Evolutionary conservation across 2,113 vertebrate species (phyloP).

Genomic region (Myiopsitta monachus): DNA sequence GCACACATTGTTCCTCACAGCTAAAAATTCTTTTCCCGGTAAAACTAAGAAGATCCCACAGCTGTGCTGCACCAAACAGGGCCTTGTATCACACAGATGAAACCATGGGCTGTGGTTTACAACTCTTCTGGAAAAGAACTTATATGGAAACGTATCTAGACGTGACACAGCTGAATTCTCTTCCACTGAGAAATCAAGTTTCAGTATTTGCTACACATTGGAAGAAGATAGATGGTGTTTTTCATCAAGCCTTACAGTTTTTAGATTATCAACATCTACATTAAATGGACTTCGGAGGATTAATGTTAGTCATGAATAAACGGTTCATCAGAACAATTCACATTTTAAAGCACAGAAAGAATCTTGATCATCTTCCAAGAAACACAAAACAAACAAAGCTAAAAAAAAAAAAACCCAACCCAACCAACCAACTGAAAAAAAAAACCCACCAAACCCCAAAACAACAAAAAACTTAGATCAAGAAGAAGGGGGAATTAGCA

Average conservation of each 20-base stretch:
- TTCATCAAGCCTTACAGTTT: neutral
- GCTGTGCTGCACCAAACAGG: neutral
- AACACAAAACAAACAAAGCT: neutral
- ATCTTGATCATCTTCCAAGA: neutral
- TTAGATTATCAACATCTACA: neutral
- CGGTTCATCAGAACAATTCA: neutral
- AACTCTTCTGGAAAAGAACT: neutral
- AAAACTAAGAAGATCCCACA: neutral
- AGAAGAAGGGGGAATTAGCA: neutral
- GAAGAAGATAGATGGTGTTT: neutral
- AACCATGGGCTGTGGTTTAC: neutral
- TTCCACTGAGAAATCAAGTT: neutral
- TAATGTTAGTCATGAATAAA: neutral
- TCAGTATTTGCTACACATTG: neutral
- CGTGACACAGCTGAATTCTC: neutral
- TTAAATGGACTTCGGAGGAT: neutral
- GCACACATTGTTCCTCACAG: neutral
- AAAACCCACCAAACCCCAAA: too few species aligned
- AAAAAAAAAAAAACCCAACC: neutral
- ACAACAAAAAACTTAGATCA: neutral
- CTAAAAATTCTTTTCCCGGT: neutral
- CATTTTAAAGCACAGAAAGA: neutral
- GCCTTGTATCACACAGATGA: neutral
- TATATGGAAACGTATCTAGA: neutral
- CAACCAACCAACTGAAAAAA: neutral